phyloP scores from a whole-genome alignment of 2,113 vertebrate genomes.

The Anhinga rufa region DNA sequence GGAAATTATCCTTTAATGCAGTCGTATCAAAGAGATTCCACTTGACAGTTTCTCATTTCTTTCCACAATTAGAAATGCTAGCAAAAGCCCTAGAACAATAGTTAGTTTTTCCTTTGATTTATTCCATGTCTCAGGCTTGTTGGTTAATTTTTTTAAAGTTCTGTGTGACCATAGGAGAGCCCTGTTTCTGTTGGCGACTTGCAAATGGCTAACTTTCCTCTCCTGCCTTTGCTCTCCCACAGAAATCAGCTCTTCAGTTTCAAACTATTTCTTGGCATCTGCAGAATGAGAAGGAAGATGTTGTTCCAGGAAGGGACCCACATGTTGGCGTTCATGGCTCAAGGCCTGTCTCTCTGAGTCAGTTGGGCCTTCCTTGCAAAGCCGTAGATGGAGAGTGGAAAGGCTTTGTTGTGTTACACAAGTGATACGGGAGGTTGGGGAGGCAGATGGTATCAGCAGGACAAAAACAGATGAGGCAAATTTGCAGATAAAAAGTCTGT shows the following conservation, averaged over 20 bases:
- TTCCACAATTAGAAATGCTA: constrained; percentile 26
- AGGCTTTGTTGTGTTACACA: not conserved
- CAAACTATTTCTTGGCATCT: not conserved
- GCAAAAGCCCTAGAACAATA: constrained; percentile 4
- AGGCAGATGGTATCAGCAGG: not conserved
- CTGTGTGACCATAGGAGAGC: not conserved
- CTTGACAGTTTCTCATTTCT: constrained; percentile 42
- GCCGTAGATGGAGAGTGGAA: not conserved
- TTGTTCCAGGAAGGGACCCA: not conserved
- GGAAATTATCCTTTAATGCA: constrained; percentile 36
- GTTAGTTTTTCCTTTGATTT: constrained; percentile 5
- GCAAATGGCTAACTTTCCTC: not conserved
- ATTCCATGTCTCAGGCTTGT: not conserved
- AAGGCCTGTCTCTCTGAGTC: not conserved
- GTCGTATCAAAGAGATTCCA: not conserved
- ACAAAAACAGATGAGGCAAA: not conserved
- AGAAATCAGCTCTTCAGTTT: not conserved
- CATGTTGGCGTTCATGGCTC: not conserved
- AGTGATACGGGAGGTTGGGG: not conserved
- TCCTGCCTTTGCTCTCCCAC: not conserved
- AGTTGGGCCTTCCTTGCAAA: not conserved
- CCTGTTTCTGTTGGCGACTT: not conserved
- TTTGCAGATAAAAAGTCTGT: not conserved
- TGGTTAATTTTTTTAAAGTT: not conserved
- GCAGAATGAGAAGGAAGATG: not conserved